These are phyloP conservation scores for Mycalesis mineus DNA, from an alignment of 2,888 invertebrate genomes.

Conservation along the genomic window DNA sequence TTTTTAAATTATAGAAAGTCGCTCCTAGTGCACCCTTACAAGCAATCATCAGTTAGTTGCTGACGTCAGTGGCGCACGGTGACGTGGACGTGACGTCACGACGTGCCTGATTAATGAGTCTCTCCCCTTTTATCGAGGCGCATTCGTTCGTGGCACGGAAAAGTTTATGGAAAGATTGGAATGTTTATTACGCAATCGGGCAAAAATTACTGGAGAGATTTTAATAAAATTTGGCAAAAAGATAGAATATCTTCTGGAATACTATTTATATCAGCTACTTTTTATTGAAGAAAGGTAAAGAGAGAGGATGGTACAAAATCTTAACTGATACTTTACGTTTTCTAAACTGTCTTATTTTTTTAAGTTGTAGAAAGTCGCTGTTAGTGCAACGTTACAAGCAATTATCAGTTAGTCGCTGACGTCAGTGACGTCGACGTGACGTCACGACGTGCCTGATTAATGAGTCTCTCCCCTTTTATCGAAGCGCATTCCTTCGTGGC, in stretches of 20 bases:
- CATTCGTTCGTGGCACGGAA: conserved; percentile 20
- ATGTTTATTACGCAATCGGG: too few species aligned
- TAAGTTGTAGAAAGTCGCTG: neutral
- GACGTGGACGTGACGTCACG: conserved; percentile 34
- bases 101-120: conserved; percentile 48
- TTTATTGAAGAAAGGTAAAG: too few species aligned
- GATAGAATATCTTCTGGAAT: too few species aligned
- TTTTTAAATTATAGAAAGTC: too few species aligned
- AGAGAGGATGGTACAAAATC: too few species aligned
- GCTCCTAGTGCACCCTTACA: conserved; percentile 12
- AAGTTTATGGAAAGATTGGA: too few species aligned
- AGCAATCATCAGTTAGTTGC: conserved; percentile 37
- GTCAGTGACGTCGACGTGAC: conserved; percentile 32
- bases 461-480: conserved; percentile 33
- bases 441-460: conserved; percentile 46
- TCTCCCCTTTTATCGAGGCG: conserved; percentile 21
- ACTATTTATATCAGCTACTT: too few species aligned
- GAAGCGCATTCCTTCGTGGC: conserved; percentile 21
- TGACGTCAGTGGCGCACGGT: conserved; percentile 31
- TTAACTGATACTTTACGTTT: too few species aligned
- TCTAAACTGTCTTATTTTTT: too few species aligned
- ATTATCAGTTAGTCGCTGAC: conserved; percentile 37
- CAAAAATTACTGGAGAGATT: too few species aligned
- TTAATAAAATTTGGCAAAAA: too few species aligned
- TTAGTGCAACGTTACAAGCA: conserved; percentile 22